Base-by-base conservation (phyloP, 2,888 invertebrate genomes). In the Lasius platythorax region DNA sequence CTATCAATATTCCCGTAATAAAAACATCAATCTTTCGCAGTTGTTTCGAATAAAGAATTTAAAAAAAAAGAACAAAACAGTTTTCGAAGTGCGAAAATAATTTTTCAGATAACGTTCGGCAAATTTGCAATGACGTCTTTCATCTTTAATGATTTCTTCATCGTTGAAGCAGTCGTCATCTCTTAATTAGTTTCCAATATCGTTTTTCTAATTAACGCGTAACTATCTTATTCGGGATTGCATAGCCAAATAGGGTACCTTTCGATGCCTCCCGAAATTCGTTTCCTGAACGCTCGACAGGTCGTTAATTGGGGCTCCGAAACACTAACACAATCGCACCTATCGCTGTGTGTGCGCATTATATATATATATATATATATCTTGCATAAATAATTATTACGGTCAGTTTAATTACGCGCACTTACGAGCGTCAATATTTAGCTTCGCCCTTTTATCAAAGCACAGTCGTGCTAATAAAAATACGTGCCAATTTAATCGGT, bases 241-340 rank as follows among this genome's bases (percentile, higher is more conserved):
- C 88, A 86, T 84, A 87, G 86, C 79, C 84, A 89, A 88, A 86
- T 87, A 79, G 83, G 87, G 23, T 72, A 89, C 88, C 91, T 92
- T 92, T 90, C 88, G 90, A 92, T 90, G 89, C 89, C 88, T 88
- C 84, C 85, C 83, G 89, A 91, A 91, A 92, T 91, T 91, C 89
- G 88, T 88, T 91, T 87, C 87, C 87, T 85, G 46, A 87, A 87
- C 88, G 64, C 91, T 88, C 86, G 89, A 90, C 89, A 74, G 66
- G 82, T 82, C 89, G 87, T 90, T 90, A 89, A 90, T 90, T 90
- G 88, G 78, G 23, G 56, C 88, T 87, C 75, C 89, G 85, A 87
- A 90, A 86, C 84, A 85, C 72, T 72, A 53, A 63, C 58, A 76
- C 78, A 50, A 61, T 73, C 84, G 50, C 81, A 68, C 56, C 84